These are phyloP conservation scores for Salticus scenicus DNA, from an alignment of 2,888 invertebrate genomes.

Conservation along the genomic window DNA sequence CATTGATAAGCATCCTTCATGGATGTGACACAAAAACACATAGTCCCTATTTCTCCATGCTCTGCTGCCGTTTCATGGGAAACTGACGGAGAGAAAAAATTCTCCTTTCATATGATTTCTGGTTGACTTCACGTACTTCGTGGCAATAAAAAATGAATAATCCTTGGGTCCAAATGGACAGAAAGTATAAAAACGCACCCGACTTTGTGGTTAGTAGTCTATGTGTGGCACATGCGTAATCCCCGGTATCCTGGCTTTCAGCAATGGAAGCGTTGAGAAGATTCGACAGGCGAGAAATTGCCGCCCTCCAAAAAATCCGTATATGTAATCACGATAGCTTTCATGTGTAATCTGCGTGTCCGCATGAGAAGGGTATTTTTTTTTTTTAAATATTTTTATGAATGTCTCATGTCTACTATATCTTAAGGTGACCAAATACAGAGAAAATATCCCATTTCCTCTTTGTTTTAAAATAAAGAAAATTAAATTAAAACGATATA, in stretches of 20 bases:
- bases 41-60: no score
- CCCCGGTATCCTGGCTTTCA: constrained; percentile 35
- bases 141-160: constrained; percentile 16
- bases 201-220: constrained; percentile 33
- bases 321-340: constrained; percentile 56
- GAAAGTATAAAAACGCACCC: neutral
- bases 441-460: neutral
- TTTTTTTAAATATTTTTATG: constrained; percentile 8
- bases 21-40: no score
- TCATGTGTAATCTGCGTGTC: constrained; percentile 57
- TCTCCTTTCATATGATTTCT: constrained; percentile 2
- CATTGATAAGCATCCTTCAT: no score
- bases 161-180: neutral
- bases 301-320: constrained; percentile 9
- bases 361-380: neutral
- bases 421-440: constrained; percentile 11
- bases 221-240: constrained; percentile 38
- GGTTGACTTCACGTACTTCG: neutral
- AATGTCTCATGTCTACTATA: constrained; percentile 23
- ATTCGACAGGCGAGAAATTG: constrained; percentile 65
- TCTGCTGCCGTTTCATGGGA: neutral
- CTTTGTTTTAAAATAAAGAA: neutral
- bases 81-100: neutral
- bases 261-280: neutral
- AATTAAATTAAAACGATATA: no score